Evolutionary conservation across 2,888 invertebrate species (phyloP).

Genomic region (Microdon myrmicae): DNA sequence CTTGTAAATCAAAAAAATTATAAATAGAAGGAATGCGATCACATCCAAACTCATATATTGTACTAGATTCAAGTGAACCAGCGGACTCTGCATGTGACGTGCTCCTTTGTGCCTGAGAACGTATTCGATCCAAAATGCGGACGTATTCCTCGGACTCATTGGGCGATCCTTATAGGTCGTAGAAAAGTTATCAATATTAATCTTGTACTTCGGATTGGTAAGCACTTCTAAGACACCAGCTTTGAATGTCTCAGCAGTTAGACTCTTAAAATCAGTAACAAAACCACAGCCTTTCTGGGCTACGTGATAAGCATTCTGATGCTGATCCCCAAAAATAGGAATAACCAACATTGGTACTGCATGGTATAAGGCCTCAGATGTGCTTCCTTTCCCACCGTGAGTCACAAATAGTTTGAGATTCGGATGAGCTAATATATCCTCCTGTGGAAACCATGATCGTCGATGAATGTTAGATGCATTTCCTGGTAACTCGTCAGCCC

Average conservation of each 20-base stretch:
- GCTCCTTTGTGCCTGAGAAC: slow-evolving; percentile 71
- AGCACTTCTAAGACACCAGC: slow-evolving; percentile 57
- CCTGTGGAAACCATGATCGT: slow-evolving; percentile 70
- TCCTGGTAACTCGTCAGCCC: slow-evolving; percentile 67
- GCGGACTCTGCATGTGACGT: slow-evolving; percentile 69
- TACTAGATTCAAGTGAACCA: slow-evolving; percentile 66
- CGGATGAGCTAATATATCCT: slow-evolving; percentile 79
- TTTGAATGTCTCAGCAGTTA: slow-evolving; percentile 54
- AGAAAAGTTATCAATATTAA: slow-evolving; percentile 65
- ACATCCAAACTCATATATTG: slow-evolving; percentile 69
- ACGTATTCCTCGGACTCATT: slow-evolving; percentile 68
- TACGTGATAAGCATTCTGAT: slow-evolving; percentile 58
- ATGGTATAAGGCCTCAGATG: slow-evolving; percentile 82
- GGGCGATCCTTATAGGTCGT: slow-evolving; percentile 70
- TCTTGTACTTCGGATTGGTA: slow-evolving; percentile 56
- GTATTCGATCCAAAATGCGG: slow-evolving; percentile 71
- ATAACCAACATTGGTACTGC: slow-evolving; percentile 80
- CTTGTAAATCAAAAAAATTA: slow-evolving; percentile 42
- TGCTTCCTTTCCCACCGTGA: slow-evolving; percentile 74
- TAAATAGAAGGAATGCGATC: slow-evolving; percentile 51
- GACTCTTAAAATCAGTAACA: slow-evolving; percentile 50
- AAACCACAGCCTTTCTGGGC: slow-evolving; percentile 58
- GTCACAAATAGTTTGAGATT: slow-evolving; percentile 70
- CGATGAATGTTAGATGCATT: slow-evolving; percentile 64
- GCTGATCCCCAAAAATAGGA: slow-evolving; percentile 73